Percentiles rank a stretch among this genome's conserved stretches.
Evolutionary conservation across 2,888 invertebrate genomes (phyloP).

Genomic region (Deilephila porcellus): DNA sequence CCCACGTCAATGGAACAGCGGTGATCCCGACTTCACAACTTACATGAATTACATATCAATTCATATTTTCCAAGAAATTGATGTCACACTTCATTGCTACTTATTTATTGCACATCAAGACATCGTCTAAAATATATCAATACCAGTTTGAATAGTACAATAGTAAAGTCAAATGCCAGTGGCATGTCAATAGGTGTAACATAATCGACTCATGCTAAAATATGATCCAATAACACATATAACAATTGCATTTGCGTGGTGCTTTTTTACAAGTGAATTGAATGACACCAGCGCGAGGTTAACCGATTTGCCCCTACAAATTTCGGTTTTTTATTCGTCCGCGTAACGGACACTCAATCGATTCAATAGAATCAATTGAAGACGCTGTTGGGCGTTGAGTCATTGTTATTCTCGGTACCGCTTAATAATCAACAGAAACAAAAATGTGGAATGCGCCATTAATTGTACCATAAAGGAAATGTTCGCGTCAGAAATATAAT

Average conservation of each 20-base stretch:
- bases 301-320: constrained; percentile 64
- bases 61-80: background rate
- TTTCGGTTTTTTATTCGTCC: constrained; percentile 54
- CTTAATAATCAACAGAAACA: background rate
- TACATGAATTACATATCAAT: background rate
- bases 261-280: constrained; percentile 45
- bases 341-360: constrained; percentile 51
- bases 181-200: constrained; percentile 21
- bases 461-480: background rate
- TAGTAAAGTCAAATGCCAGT: constrained; percentile 10
- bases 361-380: constrained; percentile 68
- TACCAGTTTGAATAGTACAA: background rate
- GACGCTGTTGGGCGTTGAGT: constrained; percentile 52
- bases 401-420: constrained; percentile 50
- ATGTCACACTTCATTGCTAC: background rate
- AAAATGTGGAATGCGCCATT: constrained; percentile 16
- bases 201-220: constrained; percentile 40
- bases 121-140: background rate
- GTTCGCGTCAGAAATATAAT: background rate
- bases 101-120: background rate
- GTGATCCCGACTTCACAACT: background rate
- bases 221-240: constrained; percentile 32
- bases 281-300: constrained; percentile 54
- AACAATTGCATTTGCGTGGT: constrained; percentile 39
- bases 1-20: background rate